Percentiles rank a stretch among this genome's conserved stretches.
These are phyloP conservation scores for Nasonia longicornis DNA, from an alignment of 1,140 invertebrate species.

Conservation along the genomic window DNA sequence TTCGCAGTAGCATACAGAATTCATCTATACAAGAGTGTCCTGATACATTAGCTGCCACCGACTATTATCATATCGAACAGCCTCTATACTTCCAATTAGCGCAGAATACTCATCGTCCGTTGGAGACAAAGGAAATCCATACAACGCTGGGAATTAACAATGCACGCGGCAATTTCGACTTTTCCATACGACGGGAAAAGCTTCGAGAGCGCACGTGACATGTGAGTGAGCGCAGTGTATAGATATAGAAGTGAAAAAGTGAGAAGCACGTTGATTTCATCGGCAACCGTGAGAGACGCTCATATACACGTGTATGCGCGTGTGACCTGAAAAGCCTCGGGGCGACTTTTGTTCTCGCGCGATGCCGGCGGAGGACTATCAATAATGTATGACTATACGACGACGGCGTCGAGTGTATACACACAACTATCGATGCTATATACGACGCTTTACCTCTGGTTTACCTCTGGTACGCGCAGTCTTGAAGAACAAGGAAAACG, in stretches of 20 bases:
- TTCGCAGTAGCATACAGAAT: no score
- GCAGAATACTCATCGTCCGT: background rate
- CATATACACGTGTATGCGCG: background rate
- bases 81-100: background rate
- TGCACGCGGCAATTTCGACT: background rate
- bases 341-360: slow-evolving; percentile 37
- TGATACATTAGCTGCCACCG: no score
- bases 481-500: no score
- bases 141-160: background rate
- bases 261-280: slow-evolving; percentile 9
- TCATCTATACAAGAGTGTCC: no score
- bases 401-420: background rate
- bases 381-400: slow-evolving; percentile 43
- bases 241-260: background rate
- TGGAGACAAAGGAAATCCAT: no score
- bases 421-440: background rate
- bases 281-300: background rate
- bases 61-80: background rate
- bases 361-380: slow-evolving; percentile 21
- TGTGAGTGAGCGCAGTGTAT: background rate
- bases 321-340: slow-evolving; percentile 38
- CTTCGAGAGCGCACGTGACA: background rate
- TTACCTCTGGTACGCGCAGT: background rate
- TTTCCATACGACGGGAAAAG: background rate
- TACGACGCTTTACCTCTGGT: background rate